A percentile compares a stretch with the other conserved stretches of the same genome.
phyloP scores from a whole-genome alignment of 2,797 vertebrate genomes.

The Chelon auratus region DNA sequence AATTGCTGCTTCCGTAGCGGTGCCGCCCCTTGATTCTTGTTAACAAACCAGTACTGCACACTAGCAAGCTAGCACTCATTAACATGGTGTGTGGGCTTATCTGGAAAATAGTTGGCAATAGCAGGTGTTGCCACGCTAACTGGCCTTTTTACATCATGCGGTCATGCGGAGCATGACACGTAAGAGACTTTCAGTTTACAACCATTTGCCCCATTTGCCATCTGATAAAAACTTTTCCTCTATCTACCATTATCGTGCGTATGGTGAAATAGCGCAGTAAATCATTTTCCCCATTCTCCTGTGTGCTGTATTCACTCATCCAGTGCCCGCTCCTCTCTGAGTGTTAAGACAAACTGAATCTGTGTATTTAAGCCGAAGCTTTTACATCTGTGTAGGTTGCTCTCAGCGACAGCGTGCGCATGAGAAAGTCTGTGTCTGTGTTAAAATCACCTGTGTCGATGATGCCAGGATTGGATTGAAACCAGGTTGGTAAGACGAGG shows the following conservation, averaged over 20 bases:
- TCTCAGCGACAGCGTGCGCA: not conserved
- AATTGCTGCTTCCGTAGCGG: too few species aligned
- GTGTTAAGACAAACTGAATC: not conserved
- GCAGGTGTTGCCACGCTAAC: too few species aligned
- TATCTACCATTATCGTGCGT: too few species aligned
- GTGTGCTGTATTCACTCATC: not conserved
- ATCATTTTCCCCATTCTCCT: not conserved
- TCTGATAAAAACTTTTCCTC: too few species aligned
- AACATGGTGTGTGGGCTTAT: not conserved
- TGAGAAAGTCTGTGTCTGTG: not conserved
- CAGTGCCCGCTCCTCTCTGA: not conserved
- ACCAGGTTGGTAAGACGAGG: conserved; percentile 86
- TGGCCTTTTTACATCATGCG: too few species aligned
- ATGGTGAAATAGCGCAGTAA: not conserved
- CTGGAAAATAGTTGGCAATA: not conserved
- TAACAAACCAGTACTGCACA: not conserved
- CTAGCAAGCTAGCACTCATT: not conserved
- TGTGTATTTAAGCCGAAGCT: not conserved
- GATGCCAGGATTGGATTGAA: conserved; percentile 83
- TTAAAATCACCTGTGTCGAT: conserved; percentile 81
- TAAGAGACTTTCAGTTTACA: too few species aligned
- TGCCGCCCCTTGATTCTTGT: not conserved
- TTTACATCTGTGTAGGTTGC: not conserved
- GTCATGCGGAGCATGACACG: too few species aligned
- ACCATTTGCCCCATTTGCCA: too few species aligned